phyloP scores from a whole-genome alignment of 2,888 invertebrate species.

The Myopa testacea region DNA sequence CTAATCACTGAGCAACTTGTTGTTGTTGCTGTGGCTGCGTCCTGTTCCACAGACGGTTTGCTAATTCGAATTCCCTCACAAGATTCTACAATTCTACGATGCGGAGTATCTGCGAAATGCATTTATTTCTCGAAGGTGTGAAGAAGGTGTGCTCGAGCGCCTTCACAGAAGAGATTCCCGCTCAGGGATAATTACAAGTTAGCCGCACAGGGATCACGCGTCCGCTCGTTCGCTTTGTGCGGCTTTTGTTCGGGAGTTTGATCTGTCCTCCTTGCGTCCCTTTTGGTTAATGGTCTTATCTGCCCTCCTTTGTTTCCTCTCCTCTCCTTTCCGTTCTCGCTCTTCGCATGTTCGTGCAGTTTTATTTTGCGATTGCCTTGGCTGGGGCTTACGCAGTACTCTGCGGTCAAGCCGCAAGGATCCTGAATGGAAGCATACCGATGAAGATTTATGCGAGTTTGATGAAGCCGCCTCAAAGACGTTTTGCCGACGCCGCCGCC shows the following conservation, averaged over 20 bases:
- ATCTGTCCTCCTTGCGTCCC: constrained; percentile 21
- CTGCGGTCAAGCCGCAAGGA: constrained; percentile 52
- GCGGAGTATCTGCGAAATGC: constrained; percentile 4
- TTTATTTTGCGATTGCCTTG: neutral
- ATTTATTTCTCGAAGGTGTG: constrained; percentile 54
- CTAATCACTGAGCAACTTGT: neutral
- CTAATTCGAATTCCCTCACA: too few species aligned
- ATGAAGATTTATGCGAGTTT: constrained; percentile 65
- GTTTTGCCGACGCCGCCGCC: constrained; percentile 39
- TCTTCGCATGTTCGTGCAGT: neutral
- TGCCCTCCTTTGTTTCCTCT: constrained; percentile 30
- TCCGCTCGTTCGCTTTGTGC: constrained; percentile 28
- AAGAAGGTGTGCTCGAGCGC: constrained; percentile 60
- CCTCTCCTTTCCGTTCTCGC: constrained; percentile 13
- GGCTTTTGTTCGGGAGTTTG: constrained; percentile 31
- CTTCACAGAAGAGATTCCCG: constrained; percentile 28
- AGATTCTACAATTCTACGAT: too few species aligned
- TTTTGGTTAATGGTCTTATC: constrained; percentile 39
- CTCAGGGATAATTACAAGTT: constrained; percentile 60
- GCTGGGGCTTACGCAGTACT: neutral
- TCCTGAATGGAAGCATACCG: constrained; percentile 59
- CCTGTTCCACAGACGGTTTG: neutral
- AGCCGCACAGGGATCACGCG: constrained; percentile 43
- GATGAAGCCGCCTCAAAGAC: constrained; percentile 60
- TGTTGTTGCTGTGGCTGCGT: neutral